A percentile compares a stretch with the other conserved stretches of the same genome.
Evolutionary conservation across 2,797 vertebrate genomes (phyloP).

Genomic region (Hydrocynus forskahlii): DNA sequence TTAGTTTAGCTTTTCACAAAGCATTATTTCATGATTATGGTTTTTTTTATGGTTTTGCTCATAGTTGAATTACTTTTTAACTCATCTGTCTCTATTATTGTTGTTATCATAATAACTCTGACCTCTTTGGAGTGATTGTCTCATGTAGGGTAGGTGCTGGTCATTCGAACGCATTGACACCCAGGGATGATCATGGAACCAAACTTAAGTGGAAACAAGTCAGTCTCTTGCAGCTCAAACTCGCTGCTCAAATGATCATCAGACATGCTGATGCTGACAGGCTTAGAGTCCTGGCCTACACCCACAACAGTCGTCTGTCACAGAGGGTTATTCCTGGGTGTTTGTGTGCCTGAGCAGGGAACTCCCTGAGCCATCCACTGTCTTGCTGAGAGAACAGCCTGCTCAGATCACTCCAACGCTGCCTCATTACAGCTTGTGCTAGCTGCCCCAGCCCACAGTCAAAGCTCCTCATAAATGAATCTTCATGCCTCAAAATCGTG

Average conservation of each 20-base stretch:
- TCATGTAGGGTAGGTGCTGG: conserved; percentile 56
- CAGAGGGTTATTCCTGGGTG: conserved; percentile 58
- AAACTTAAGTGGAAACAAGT: conserved; percentile 36
- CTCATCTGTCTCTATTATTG: no score
- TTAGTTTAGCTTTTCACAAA: no score
- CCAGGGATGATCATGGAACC: conserved; percentile 43
- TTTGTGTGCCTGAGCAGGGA: conserved; percentile 47
- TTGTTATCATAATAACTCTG: no score
- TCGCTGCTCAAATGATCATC: conserved; percentile 49
- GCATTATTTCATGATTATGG: no score
- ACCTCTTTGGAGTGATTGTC: no score
- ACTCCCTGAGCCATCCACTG: conserved; percentile 22
- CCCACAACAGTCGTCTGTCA: conserved; percentile 61
- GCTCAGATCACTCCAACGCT: conserved; percentile 42
- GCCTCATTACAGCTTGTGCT: conserved; percentile 47
- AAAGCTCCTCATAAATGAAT: conserved; percentile 38
- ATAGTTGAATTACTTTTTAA: no score
- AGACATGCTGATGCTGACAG: conserved; percentile 47
- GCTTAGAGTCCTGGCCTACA: conserved; percentile 44
- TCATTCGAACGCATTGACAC: conserved; percentile 59
- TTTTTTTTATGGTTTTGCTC: no score
- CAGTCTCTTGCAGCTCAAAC: conserved; percentile 41
- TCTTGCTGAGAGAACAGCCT: conserved; percentile 15
- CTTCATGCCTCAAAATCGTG: conserved; percentile 35
- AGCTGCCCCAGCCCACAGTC: conserved; percentile 35